A percentile compares a stretch with the other conserved stretches of the same genome.
These are phyloP conservation scores for Allobates femoralis DNA, from an alignment of 2,797 vertebrate genomes.

Conservation along the genomic window DNA sequence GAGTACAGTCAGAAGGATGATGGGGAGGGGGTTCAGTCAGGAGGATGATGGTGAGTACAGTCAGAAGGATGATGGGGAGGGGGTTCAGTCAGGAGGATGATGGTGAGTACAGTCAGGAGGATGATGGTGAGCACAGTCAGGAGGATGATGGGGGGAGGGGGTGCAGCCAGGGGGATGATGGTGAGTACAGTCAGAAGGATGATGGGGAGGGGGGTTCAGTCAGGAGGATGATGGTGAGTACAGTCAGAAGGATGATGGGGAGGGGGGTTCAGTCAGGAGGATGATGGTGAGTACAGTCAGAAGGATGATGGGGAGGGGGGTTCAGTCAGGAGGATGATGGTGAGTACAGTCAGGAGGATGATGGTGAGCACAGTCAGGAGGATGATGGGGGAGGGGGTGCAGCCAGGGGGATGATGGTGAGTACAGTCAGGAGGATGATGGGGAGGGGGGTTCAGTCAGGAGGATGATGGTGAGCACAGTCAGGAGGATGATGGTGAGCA, in stretches of 20 bases:
- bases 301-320: too few species aligned
- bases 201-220: slow-evolving; percentile 71
- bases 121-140: slow-evolving; percentile 71
- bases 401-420: slow-evolving; percentile 74
- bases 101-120: slow-evolving; percentile 76
- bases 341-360: slow-evolving; percentile 73
- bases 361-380: slow-evolving; percentile 72
- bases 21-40: slow-evolving; percentile 74
- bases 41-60: slow-evolving; percentile 73
- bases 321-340: slow-evolving; percentile 74
- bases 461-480: slow-evolving; percentile 72
- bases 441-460: slow-evolving; percentile 71
- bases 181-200: slow-evolving; percentile 71
- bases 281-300: slow-evolving; percentile 71
- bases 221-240: slow-evolving; percentile 74
- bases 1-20: too few species aligned
- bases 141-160: too few species aligned
- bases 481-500: too few species aligned
- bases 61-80: too few species aligned
- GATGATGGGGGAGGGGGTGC: slow-evolving; percentile 68
- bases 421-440: too few species aligned
- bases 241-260: too few species aligned
- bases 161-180: slow-evolving; percentile 70
- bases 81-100: slow-evolving; percentile 71
- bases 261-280: slow-evolving; percentile 72